phyloP scores from a whole-genome alignment of 2,888 invertebrate genomes.

The Serrognathus titanus region DNA sequence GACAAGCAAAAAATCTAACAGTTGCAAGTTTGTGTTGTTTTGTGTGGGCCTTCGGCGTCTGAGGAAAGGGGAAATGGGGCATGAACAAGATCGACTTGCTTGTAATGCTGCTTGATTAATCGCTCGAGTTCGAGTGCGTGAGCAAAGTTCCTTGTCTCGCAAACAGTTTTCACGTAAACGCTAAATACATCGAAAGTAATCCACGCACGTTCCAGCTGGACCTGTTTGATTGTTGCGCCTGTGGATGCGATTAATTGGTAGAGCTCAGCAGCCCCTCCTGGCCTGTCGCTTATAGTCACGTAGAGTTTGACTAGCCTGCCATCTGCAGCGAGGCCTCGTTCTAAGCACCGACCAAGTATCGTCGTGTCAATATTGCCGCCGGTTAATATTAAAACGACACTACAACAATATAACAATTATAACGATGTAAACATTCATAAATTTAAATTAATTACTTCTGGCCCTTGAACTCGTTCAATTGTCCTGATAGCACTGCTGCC shows the following conservation, averaged over 20 bases:
- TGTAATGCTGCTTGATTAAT: conserved; percentile 55
- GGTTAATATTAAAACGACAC: conserved; percentile 54
- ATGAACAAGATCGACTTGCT: conserved; percentile 3
- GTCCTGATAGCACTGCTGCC: conserved; percentile 79
- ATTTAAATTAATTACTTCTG: conserved; percentile 51
- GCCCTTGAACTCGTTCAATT: conserved; percentile 69
- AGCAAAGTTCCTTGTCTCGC: conserved; percentile 80
- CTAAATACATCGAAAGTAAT: conserved; percentile 84
- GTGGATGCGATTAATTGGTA: conserved; percentile 70
- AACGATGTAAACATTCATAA: not conserved
- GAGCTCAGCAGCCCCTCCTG: conserved; percentile 83
- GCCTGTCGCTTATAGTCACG: conserved; percentile 74
- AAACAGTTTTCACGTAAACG: conserved; percentile 81
- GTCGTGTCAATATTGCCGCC: conserved; percentile 89
- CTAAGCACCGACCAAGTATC: conserved; percentile 76
- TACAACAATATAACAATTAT: conserved; percentile 22
- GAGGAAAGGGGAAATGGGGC: conserved; percentile 14
- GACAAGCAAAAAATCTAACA: no score
- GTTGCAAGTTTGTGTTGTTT: not conserved
- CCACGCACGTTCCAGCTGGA: conserved; percentile 74
- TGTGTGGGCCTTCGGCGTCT: not conserved
- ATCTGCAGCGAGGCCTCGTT: conserved; percentile 80
- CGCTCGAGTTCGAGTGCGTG: conserved; percentile 66
- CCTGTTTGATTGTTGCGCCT: conserved; percentile 90
- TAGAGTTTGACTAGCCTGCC: conserved; percentile 71